Evolutionary conservation across 2,113 vertebrate genomes (phyloP).

Genomic region (Podarcis muralis): DNA sequence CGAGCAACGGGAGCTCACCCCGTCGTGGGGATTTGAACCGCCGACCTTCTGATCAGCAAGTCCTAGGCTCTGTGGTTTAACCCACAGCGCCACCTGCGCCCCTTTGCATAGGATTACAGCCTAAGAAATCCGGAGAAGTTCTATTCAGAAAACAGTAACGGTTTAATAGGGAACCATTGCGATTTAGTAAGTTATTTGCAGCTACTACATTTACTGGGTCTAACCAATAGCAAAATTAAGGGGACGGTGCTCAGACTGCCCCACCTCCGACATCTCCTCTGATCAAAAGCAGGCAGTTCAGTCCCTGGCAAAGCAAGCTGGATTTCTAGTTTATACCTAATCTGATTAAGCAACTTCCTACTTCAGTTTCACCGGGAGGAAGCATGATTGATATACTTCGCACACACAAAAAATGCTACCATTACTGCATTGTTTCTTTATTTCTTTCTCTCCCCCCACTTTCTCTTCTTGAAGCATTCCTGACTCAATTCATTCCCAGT

Average conservation of each 20-base stretch:
- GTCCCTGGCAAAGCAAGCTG: not conserved
- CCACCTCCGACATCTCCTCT: not conserved
- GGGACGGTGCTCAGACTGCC: not conserved
- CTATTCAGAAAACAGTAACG: not conserved
- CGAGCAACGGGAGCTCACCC: no score
- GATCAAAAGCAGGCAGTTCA: not conserved
- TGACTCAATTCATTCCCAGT: slow-evolving; percentile 47
- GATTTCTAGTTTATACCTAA: not conserved
- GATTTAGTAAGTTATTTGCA: not conserved
- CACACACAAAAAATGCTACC: not conserved
- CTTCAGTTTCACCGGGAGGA: not conserved
- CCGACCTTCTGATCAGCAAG: no score
- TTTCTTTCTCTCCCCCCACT: not conserved
- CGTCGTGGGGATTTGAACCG: no score
- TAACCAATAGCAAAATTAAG: not conserved
- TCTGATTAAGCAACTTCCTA: not conserved
- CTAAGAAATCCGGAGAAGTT: not conserved
- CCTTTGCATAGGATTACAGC: no score
- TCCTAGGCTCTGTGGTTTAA: no score
- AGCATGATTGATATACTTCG: not conserved
- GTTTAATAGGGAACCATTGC: not conserved
- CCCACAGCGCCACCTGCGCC: no score
- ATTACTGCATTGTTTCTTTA: not conserved
- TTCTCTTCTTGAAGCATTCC: slow-evolving; percentile 35
- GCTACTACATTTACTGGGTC: not conserved